A percentile compares a stretch with the other conserved stretches of the same genome.
Evolutionary conservation across 2,888 invertebrate genomes (phyloP).

Genomic region (Conomelus anceps): DNA sequence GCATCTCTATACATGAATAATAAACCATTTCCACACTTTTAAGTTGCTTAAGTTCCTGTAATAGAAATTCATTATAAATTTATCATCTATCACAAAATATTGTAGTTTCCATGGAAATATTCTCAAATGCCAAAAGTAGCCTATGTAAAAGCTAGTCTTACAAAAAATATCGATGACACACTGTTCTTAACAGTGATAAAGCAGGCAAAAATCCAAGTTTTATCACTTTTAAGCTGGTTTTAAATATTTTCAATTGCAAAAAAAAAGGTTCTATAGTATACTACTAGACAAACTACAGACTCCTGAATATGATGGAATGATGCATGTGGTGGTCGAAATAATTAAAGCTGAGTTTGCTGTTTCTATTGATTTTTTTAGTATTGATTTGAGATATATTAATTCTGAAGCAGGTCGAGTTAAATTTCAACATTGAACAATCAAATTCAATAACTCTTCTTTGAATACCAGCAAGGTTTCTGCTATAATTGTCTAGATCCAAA

Average conservation of each 20-base stretch:
- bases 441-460: too few relatives aligned
- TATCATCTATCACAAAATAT: background rate
- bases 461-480: too few relatives aligned
- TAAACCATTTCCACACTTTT: background rate
- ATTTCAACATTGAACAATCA: too few relatives aligned
- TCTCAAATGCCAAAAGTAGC: background rate
- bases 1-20: background rate
- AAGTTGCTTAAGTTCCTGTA: too few relatives aligned
- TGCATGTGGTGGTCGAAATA: too few relatives aligned
- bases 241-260: background rate
- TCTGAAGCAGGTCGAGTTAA: too few relatives aligned
- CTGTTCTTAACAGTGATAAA: background rate
- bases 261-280: background rate
- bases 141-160: background rate
- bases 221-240: background rate
- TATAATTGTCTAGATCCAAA: too few relatives aligned
- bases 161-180: background rate
- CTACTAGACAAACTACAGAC: background rate
- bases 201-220: background rate
- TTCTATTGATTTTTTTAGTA: too few relatives aligned
- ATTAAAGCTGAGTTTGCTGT: too few relatives aligned
- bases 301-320: too few relatives aligned
- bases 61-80: background rate
- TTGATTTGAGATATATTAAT: too few relatives aligned
- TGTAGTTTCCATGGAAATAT: background rate